Base-by-base conservation (phyloP, 1,140 invertebrate species). In the Dreissena polymorpha region DNA sequence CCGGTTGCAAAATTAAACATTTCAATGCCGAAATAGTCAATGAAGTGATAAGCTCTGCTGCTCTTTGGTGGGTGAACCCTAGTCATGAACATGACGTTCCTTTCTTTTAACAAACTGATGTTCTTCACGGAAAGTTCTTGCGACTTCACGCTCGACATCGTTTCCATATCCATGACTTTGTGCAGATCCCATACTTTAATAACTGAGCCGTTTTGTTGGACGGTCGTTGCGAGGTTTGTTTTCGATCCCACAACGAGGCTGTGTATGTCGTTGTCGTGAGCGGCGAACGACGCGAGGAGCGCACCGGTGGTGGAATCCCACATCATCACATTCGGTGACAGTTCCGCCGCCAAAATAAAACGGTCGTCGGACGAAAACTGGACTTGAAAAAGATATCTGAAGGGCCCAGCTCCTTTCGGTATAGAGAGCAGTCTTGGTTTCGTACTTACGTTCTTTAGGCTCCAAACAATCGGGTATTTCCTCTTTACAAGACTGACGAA, bases 381-480 rank as follows among this genome's bases (percentile, higher is more conserved):
- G 2, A 83, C 68, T n/a, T 64, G 29, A 50, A 83, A 83, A 27
- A 76, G 39, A 51, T 76, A 83, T 50, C 73, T 50, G 14, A 83
- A 68, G 8, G 81, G 67, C 13, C 71, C 71, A 12, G 67, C 23
- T 13, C 50, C 29, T 51, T 69, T 75, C 21, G 81, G 63, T 50
- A 83, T 70, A 49, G 27, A 57, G 10, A 83, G 39, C 16, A 83
- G 29, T 39, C 73, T 76, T 14, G 81, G 81, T 51, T 77, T 76
- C 14, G 64, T 83, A 39, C 81, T 83, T 10, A 83, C 81, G 25
- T 83, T 83, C 55, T 75, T 70, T 13, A 83, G 50, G 53, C 81
- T 83, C 81, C 81, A 83, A 25, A 83, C 29, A 49, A 83, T 83
- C 10, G 73, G 73, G 50, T 83, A 83, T 55, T 83, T 83, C 49